These are phyloP conservation scores for Sebastes flavidus DNA, from an alignment of 2,797 vertebrate genomes.

Conservation along the genomic window DNA sequence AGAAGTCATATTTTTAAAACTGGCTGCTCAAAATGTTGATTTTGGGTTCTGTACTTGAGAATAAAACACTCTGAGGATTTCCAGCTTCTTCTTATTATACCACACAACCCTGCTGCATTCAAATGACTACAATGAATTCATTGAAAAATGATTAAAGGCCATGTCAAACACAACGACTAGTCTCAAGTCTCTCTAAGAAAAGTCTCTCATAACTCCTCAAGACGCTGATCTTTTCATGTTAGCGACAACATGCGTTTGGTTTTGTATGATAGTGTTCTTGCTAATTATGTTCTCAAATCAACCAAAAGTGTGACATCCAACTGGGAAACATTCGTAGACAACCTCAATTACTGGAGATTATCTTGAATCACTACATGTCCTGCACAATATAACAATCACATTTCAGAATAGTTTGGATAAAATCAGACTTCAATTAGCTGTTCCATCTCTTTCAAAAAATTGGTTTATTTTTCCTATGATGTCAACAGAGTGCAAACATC, in stretches of 20 bases:
- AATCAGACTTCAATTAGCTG: background rate
- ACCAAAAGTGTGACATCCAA: background rate
- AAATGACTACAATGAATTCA: background rate
- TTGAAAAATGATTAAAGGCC: background rate
- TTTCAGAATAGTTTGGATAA: background rate
- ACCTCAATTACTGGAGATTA: background rate
- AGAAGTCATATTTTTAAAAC: background rate
- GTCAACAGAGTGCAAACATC: background rate
- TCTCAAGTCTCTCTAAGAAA: background rate
- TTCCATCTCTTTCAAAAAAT: background rate
- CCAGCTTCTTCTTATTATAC: background rate
- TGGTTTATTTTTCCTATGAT: background rate
- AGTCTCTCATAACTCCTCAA: background rate
- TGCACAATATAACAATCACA: background rate
- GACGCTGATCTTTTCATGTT: background rate
- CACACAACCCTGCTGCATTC: background rate
- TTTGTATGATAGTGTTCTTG: background rate
- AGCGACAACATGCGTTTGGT: background rate
- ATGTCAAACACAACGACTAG: background rate
- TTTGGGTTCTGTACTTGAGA: background rate
- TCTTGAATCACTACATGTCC: slow-evolving; percentile 2
- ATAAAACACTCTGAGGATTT: background rate
- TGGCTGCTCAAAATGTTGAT: background rate
- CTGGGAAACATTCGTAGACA: background rate
- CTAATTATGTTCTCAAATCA: background rate